Conservation (phyloP, 2,113 vertebrate species). For the Cisticola juncidis region DNA sequence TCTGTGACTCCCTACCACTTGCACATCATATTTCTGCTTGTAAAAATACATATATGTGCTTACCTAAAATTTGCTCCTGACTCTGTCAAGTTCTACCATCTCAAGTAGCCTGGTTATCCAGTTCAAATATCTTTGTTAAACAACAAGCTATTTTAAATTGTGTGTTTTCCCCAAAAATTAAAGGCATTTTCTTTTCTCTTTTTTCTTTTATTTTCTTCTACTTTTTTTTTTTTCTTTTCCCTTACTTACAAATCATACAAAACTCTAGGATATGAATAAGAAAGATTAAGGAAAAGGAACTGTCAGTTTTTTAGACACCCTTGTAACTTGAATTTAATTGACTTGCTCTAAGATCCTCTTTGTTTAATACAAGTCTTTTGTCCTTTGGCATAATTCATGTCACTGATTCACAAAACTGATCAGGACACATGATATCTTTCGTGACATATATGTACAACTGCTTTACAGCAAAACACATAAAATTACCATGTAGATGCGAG, state of each 20-base stretch:
- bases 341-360: not conserved
- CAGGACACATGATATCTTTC: not conserved
- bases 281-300: not conserved
- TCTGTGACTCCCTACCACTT: not conserved
- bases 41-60: not conserved
- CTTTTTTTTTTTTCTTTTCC: too few species aligned
- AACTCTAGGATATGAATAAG: not conserved
- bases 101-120: not conserved
- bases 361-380: not conserved
- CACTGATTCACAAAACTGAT: not conserved
- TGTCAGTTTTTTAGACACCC: not conserved
- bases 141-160: not conserved
- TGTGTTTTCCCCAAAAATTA: fast-evolving
- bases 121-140: not conserved
- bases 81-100: not conserved
- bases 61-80: not conserved
- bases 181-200: not conserved
- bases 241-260: not conserved
- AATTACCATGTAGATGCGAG: not conserved
- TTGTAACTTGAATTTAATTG: not conserved
- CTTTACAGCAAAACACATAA: not conserved
- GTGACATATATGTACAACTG: not conserved
- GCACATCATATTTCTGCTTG: not conserved
- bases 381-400: not conserved
- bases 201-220: too few species aligned